Percentiles rank a stretch among this genome's conserved stretches.
These are phyloP conservation scores for Clunio marinus DNA, from an alignment of 2,888 invertebrate genomes.

Conservation along the genomic window DNA sequence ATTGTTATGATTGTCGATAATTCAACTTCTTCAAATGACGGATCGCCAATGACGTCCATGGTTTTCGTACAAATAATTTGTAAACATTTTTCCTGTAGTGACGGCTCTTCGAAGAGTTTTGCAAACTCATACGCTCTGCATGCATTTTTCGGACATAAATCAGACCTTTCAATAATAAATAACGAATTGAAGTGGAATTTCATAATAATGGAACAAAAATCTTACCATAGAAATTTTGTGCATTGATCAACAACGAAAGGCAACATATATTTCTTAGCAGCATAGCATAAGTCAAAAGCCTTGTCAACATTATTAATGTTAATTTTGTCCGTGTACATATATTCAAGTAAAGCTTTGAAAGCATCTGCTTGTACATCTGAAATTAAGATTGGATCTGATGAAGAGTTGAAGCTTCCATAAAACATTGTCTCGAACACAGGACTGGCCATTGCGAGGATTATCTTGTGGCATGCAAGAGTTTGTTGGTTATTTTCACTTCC, in stretches of 20 bases:
- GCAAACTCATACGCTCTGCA: slow-evolving; percentile 84
- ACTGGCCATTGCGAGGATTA: slow-evolving; percentile 79
- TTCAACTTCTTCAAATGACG: slow-evolving; percentile 74
- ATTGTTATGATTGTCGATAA: slow-evolving; percentile 68
- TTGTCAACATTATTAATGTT: slow-evolving; percentile 77
- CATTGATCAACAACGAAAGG: slow-evolving; percentile 79
- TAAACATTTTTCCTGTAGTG: slow-evolving; percentile 75
- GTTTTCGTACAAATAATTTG: slow-evolving; percentile 75
- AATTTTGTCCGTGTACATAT: slow-evolving; percentile 78
- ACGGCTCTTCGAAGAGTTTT: slow-evolving; percentile 75
- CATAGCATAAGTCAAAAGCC: slow-evolving; percentile 82
- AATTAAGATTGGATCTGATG: slow-evolving; percentile 67
- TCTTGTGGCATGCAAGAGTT: slow-evolving; percentile 71
- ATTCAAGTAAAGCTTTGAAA: slow-evolving; percentile 75
- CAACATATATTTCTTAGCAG: slow-evolving; percentile 83
- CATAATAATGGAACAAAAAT: slow-evolving; percentile 46
- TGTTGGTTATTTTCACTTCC: slow-evolving; percentile 54
- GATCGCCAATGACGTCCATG: slow-evolving; percentile 67
- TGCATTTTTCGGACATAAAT: slow-evolving; percentile 65
- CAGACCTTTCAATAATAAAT: slow-evolving; percentile 38
- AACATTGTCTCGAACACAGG: slow-evolving; percentile 72
- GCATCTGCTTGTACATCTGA: slow-evolving; percentile 82
- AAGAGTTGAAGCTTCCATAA: slow-evolving; percentile 14
- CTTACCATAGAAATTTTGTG: slow-evolving; percentile 78
- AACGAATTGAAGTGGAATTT: slow-evolving; percentile 49